Evolutionary conservation across 2,797 vertebrate genomes (phyloP).

Genomic region (Taeniopygia guttata): DNA sequence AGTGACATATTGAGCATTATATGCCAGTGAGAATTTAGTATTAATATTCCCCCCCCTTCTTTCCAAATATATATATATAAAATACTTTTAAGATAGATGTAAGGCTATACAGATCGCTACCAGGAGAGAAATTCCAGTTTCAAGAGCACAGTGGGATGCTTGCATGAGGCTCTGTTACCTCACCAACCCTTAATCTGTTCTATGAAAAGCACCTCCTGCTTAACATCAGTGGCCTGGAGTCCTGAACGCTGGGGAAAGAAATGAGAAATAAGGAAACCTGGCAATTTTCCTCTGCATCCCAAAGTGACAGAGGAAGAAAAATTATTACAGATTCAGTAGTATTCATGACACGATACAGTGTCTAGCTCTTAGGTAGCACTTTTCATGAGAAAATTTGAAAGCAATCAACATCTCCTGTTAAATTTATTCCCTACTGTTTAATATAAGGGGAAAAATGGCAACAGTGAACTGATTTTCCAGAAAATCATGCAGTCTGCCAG

Average conservation of each 20-base stretch:
- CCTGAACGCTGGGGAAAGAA: not conserved
- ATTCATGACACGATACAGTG: not conserved
- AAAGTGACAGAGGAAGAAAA: not conserved
- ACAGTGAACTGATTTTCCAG: not conserved
- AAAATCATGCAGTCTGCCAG: not conserved
- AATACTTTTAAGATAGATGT: not conserved
- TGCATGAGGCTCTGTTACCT: not conserved
- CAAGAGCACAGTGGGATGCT: conserved; percentile 20
- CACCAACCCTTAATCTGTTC: not conserved
- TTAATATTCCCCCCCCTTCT: not conserved
- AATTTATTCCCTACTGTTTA: conserved; percentile 14
- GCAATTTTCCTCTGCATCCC: not conserved
- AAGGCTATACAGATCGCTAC: not conserved
- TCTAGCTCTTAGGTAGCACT: not conserved
- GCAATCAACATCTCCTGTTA: not conserved
- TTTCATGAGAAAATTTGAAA: conserved; percentile 14
- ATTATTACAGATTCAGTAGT: not conserved
- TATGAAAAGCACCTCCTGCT: conserved; percentile 10
- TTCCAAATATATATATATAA: not conserved
- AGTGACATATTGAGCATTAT: not conserved
- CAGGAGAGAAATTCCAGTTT: conserved; percentile 27
- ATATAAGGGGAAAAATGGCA: not conserved
- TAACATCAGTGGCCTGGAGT: not conserved
- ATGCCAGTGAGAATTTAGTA: not conserved
- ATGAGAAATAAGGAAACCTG: conserved; percentile 1